Evolutionary conservation across 2,888 invertebrate genomes (phyloP).

Genomic region (Gastracanthus pulcherrimus): DNA sequence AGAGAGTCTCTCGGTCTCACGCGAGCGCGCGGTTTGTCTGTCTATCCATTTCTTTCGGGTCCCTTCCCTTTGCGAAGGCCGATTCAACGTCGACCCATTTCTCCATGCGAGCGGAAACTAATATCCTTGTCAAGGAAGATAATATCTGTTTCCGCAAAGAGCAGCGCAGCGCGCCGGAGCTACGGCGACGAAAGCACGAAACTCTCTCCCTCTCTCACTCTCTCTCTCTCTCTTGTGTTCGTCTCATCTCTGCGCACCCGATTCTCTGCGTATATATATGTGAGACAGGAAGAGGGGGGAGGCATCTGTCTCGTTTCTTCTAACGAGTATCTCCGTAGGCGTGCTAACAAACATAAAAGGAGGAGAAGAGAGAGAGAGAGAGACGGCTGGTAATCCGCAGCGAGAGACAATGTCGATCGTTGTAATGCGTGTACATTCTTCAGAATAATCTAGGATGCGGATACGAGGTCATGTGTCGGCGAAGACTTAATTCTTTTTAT

Average conservation of each 20-base stretch:
- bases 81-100: slow-evolving; percentile 62
- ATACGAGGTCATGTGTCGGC: no score
- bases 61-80: slow-evolving; percentile 51
- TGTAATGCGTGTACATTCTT: no score
- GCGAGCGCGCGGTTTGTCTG: slow-evolving; percentile 43
- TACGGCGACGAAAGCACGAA: background rate
- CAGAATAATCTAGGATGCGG: no score
- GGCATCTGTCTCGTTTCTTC: background rate
- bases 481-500: no score
- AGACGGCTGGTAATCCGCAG: background rate
- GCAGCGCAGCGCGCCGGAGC: background rate
- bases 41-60: slow-evolving; percentile 53
- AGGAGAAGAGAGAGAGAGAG: background rate
- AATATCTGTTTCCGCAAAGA: slow-evolving; percentile 61
- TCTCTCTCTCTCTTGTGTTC: no score
- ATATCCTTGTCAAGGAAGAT: slow-evolving; percentile 64
- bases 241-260: no score
- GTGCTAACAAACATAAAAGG: background rate
- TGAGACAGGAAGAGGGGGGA: no score
- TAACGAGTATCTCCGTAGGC: background rate
- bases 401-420: background rate
- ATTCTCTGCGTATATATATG: no score
- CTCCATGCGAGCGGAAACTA: slow-evolving; percentile 62
- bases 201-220: background rate
- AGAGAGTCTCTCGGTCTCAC: background rate